Evolutionary conservation across 2,888 invertebrate genomes (phyloP).

Genomic region (Bursaphelenchus okinawaensis): DNA sequence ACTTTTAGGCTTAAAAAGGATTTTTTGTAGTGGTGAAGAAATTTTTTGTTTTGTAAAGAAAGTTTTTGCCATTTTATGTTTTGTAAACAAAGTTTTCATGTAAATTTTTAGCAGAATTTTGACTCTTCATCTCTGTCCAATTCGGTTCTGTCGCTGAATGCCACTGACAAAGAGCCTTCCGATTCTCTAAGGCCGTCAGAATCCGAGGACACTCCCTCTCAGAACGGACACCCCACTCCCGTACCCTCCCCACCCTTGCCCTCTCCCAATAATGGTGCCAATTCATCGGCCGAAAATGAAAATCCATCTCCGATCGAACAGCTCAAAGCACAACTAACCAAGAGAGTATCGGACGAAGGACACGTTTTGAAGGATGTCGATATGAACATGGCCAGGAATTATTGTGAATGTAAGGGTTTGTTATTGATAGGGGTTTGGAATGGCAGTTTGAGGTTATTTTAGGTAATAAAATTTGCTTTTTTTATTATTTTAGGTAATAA

Average conservation of each 20-base stretch:
- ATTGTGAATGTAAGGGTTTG: slow-evolving; percentile 2
- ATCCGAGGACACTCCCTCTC: neutral
- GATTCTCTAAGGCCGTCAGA: neutral
- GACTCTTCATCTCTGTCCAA: neutral
- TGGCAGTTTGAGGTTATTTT: neutral
- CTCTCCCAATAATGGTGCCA: neutral
- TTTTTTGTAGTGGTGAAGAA: slow-evolving; percentile 7
- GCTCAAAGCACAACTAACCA: neutral
- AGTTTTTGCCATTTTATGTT: neutral
- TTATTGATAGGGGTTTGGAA: neutral
- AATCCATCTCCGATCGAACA: neutral
- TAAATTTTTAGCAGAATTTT: neutral
- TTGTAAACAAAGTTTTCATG: too few relatives aligned
- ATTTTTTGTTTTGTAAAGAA: neutral
- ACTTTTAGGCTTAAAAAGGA: neutral
- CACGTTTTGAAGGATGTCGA: slow-evolving; percentile 2
- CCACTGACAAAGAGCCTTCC: neutral
- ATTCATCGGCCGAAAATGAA: neutral
- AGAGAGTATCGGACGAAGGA: neutral
- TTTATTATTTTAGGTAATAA: neutral
- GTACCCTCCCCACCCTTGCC: neutral
- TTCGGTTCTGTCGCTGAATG: neutral
- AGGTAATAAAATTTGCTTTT: neutral
- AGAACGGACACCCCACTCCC: neutral
- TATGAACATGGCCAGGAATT: neutral